A percentile compares a stretch with the other conserved stretches of the same genome.
Evolutionary conservation across 2,888 invertebrate genomes (phyloP).

Genomic region (Hetaerina titia): DNA sequence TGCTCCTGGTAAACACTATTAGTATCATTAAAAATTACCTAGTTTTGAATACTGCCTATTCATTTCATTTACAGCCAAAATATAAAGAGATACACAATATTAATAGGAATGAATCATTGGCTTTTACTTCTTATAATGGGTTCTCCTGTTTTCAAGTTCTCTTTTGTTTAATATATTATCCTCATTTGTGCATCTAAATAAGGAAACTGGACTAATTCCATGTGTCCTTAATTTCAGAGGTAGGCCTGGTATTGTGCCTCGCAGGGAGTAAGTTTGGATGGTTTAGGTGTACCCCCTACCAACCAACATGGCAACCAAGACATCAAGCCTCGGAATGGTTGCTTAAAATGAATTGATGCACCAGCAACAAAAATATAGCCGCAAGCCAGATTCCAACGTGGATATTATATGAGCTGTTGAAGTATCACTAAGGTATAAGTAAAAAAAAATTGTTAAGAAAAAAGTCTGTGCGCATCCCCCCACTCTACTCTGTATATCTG

Average conservation of each 20-base stretch:
- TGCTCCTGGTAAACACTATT: too few relatives aligned
- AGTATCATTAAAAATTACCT: too few relatives aligned
- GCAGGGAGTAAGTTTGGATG: constrained; percentile 75
- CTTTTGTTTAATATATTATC: too few relatives aligned
- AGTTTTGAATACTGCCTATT: too few relatives aligned
- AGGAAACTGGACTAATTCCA: background rate
- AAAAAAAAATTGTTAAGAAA: constrained; percentile 57
- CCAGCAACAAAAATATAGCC: constrained; percentile 22
- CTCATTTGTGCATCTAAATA: too few relatives aligned
- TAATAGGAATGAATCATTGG: too few relatives aligned
- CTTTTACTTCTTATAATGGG: too few relatives aligned
- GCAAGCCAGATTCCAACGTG: constrained; percentile 56
- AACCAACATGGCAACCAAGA: constrained; percentile 72
- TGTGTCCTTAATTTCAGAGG: constrained; percentile 73
- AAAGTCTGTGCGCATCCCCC: constrained; percentile 64
- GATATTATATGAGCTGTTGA: constrained; percentile 50
- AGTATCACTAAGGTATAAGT: constrained; percentile 60
- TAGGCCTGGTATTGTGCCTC: constrained; percentile 75
- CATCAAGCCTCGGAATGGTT: constrained; percentile 73
- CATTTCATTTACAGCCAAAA: too few relatives aligned
- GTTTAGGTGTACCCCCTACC: constrained; percentile 74
- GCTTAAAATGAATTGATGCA: constrained; percentile 69
- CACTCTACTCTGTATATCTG: constrained; percentile 66
- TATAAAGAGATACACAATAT: too few relatives aligned
- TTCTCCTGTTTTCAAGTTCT: too few relatives aligned